Conservation (phyloP, 2,797 vertebrate species). For the Tokudaia tokunoshimensis region DNA sequence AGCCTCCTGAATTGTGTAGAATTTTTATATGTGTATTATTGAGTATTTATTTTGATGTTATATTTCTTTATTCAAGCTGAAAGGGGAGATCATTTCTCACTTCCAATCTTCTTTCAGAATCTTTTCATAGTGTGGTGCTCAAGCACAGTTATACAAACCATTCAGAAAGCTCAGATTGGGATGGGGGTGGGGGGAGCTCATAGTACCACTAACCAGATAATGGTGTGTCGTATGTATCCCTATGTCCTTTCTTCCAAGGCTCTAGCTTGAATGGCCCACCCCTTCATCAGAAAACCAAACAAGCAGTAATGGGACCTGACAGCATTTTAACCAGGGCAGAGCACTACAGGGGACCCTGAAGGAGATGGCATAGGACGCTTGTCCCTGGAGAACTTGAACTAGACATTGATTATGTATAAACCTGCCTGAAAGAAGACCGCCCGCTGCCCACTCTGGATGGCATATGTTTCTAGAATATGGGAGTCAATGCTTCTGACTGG, state of each 20-base stretch:
- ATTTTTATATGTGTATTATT: neutral
- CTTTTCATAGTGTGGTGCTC: slow-evolving; percentile 23
- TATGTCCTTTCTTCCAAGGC: slow-evolving; percentile 6
- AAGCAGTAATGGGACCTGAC: neutral
- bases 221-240: neutral
- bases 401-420: slow-evolving; percentile 34
- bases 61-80: slow-evolving; percentile 44
- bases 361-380: neutral
- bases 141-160: neutral
- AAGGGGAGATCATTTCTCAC: slow-evolving; percentile 51
- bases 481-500: neutral
- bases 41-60: neutral
- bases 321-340: neutral
- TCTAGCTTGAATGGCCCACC: neutral
- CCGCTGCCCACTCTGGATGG: neutral
- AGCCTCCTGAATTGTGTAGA: neutral
- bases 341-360: neutral
- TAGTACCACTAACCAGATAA: neutral
- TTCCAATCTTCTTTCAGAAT: neutral
- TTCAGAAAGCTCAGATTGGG: slow-evolving; percentile 8
- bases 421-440: neutral
- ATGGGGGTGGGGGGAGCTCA: neutral
- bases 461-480: neutral
- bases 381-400: slow-evolving; percentile 3
- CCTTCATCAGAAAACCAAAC: neutral